Conservation (phyloP, 1,140 invertebrate genomes). For the Zeugodacus cucurbitae region DNA sequence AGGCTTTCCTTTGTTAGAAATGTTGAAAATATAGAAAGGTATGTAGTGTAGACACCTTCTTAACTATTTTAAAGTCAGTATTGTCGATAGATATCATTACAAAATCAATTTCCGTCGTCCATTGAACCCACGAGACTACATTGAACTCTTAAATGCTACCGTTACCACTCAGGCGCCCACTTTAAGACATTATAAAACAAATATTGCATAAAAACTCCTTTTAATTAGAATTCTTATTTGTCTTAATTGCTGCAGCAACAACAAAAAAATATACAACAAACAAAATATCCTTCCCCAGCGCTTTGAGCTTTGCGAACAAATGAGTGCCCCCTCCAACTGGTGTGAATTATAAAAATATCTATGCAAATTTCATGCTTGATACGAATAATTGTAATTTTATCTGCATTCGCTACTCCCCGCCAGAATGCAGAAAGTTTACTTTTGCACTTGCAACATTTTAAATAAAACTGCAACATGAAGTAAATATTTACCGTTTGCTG, state of each 20-base stretch:
- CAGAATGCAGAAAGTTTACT: not conserved
- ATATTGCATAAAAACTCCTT: not conserved
- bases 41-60: too few relatives aligned
- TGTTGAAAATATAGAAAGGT: too few relatives aligned
- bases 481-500: slow-evolving; percentile 4
- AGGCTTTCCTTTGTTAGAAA: too few relatives aligned
- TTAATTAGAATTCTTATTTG: not conserved
- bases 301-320: not conserved
- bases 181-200: not conserved
- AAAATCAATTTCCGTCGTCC: not conserved
- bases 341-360: not conserved
- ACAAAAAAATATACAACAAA: not conserved
- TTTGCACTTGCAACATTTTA: slow-evolving; percentile 26
- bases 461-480: not conserved
- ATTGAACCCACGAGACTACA: too few relatives aligned
- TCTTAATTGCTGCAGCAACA: not conserved
- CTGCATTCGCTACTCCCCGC: not conserved
- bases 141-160: not conserved
- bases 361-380: not conserved
- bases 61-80: too few relatives aligned
- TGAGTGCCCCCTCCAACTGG: not conserved
- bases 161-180: too few relatives aligned
- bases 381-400: slow-evolving; percentile 3
- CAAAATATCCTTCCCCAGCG: not conserved
- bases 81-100: too few relatives aligned